Conservation (phyloP, 2,113 vertebrate genomes). For the Mustela lutreola region DNA sequence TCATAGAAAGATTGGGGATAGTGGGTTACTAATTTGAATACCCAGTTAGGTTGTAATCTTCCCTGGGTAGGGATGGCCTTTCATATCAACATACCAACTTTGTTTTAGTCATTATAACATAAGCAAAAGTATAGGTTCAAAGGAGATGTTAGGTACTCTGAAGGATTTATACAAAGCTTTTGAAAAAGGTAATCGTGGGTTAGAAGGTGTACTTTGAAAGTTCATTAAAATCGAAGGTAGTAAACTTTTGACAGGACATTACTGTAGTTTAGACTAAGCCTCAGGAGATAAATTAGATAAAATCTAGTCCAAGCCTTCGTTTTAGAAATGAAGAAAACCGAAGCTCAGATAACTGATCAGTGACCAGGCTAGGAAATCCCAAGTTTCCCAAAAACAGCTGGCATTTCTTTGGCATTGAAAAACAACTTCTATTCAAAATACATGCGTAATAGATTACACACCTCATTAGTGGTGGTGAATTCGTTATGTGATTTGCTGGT, state of each 20-base stretch:
- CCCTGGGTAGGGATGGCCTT: not conserved
- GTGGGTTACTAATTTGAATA: not conserved
- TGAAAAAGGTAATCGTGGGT: slow-evolving; percentile 44
- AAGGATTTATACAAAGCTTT: slow-evolving; percentile 40
- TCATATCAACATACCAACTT: not conserved
- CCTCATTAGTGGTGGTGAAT: not conserved
- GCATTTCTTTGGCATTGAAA: slow-evolving; percentile 50
- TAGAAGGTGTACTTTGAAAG: slow-evolving; percentile 21
- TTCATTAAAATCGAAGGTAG: slow-evolving; percentile 50
- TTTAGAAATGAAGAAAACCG: slow-evolving; percentile 51
- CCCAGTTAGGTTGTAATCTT: not conserved
- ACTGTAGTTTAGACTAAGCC: not conserved
- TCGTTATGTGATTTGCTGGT: slow-evolving; percentile 43
- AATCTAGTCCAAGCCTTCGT: not conserved
- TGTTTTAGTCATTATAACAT: not conserved
- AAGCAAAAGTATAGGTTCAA: not conserved
- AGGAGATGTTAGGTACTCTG: not conserved
- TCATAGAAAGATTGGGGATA: not conserved
- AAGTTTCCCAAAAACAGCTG: not conserved
- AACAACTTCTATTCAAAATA: slow-evolving; percentile 54
- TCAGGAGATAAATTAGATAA: not conserved
- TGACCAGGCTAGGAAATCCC: slow-evolving; percentile 29
- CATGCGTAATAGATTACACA: not conserved
- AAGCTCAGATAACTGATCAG: slow-evolving; percentile 32
- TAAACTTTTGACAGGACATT: slow-evolving; percentile 48